Conservation (phyloP, 2,113 vertebrate genomes). For the Butorides virescens region DNA sequence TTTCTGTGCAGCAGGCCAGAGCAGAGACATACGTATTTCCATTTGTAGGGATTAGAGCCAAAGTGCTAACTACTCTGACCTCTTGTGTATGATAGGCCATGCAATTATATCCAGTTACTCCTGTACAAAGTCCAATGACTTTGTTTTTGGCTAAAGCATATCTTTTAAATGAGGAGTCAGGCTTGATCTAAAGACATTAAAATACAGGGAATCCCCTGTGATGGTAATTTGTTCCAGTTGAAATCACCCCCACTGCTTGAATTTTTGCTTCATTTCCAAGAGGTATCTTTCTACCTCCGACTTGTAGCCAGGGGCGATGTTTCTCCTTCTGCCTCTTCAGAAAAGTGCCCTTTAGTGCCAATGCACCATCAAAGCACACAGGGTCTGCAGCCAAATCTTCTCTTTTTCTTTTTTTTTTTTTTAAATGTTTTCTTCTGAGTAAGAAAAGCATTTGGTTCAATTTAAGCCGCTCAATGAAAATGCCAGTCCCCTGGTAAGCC, state of each 20-base stretch:
- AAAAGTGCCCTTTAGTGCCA: background rate
- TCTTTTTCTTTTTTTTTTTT: background rate
- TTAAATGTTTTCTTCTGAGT: background rate
- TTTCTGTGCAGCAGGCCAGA: background rate
- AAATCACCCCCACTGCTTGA: background rate
- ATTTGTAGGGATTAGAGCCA: constrained; percentile 2
- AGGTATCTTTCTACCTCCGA: background rate
- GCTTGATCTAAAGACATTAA: constrained; percentile 15
- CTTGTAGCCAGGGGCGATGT: background rate
- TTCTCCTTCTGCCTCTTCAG: background rate
- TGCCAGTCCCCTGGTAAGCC: background rate
- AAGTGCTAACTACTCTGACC: constrained; percentile 5
- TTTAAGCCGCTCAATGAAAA: background rate
- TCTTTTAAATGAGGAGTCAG: constrained; percentile 15
- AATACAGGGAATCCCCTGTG: constrained; percentile 46
- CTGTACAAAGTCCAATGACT: background rate
- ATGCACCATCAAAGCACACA: background rate
- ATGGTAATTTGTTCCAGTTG: constrained; percentile 39
- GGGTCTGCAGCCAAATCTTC: background rate
- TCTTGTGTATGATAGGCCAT: background rate
- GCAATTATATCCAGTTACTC: background rate
- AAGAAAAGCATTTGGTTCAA: background rate
- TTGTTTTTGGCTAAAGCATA: constrained; percentile 7
- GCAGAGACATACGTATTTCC: background rate
- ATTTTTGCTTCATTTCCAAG: background rate